Conservation (phyloP, 2,797 vertebrate species). For the Diglossa cyanea region DNA sequence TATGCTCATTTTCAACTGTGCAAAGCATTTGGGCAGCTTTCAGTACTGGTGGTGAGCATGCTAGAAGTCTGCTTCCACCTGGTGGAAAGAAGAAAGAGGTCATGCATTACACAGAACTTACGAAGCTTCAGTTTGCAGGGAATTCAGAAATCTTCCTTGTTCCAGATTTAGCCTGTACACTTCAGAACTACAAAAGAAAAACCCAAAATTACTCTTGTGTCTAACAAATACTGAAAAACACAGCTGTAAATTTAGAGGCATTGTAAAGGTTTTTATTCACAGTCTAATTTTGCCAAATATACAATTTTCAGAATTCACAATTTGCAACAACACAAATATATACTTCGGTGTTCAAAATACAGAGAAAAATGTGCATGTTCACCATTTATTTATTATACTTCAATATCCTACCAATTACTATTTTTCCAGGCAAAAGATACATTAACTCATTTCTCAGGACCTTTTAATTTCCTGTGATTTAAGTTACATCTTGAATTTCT, state of each 20-base stretch:
- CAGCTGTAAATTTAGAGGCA: not conserved
- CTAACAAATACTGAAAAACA: not conserved
- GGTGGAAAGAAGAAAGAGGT: not conserved
- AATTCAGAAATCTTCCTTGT: constrained; percentile 93
- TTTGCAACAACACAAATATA: not conserved
- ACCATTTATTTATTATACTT: not conserved
- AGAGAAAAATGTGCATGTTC: not conserved
- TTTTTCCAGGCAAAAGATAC: not conserved
- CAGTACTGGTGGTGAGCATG: not conserved
- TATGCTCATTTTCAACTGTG: not conserved
- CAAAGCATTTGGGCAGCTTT: not conserved
- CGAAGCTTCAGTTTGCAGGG: constrained; percentile 90
- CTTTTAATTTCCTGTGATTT: not conserved
- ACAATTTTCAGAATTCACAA: not conserved
- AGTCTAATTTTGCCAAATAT: not conserved
- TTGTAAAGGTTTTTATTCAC: not conserved
- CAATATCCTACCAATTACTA: not conserved
- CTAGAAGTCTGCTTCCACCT: constrained; percentile 67
- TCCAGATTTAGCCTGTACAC: constrained; percentile 93
- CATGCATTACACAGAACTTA: constrained; percentile 73
- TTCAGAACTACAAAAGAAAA: constrained; percentile 83
- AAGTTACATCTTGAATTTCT: not conserved
- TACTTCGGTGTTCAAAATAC: not conserved
- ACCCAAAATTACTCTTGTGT: not conserved
- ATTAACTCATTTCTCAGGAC: not conserved